Percentiles rank a stretch among this genome's conserved stretches.
These are phyloP conservation scores for Glaucomys volans DNA, from an alignment of 2,113 vertebrate genomes.

Conservation along the genomic window DNA sequence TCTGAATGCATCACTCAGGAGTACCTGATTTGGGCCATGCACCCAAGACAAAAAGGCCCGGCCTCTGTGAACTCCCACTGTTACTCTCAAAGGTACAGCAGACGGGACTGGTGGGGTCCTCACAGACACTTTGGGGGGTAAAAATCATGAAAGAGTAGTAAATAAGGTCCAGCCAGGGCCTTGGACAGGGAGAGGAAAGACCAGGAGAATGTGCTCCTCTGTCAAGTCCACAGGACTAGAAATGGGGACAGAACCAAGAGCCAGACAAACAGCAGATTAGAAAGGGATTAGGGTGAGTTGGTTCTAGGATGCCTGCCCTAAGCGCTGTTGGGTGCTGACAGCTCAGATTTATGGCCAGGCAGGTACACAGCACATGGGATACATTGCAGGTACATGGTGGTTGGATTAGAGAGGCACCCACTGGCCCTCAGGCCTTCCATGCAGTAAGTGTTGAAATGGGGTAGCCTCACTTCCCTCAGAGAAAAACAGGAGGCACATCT, in stretches of 20 bases:
- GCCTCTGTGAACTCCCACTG: not conserved
- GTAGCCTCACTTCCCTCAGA: not conserved
- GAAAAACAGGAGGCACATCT: not conserved
- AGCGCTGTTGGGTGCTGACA: constrained; percentile 20
- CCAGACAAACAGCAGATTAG: constrained; percentile 56
- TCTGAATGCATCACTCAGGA: constrained; percentile 48
- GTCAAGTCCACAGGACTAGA: constrained; percentile 39
- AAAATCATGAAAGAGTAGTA: not conserved
- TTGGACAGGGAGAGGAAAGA: not conserved
- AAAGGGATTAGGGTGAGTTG: constrained; percentile 26
- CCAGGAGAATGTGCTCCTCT: not conserved
- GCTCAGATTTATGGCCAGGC: constrained; percentile 1
- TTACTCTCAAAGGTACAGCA: not conserved
- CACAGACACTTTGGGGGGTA: not conserved
- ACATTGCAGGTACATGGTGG: not conserved
- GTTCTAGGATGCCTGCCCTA: constrained; percentile 35
- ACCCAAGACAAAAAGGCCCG: not conserved
- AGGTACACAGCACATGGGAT: not conserved
- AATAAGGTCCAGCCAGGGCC: not conserved
- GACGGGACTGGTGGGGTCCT: not conserved
- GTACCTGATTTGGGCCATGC: not conserved
- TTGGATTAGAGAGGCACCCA: not conserved
- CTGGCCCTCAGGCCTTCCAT: not conserved
- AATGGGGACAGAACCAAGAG: constrained; percentile 60
- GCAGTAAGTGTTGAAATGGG: not conserved